These are phyloP conservation scores for Eristalis tenax DNA, from an alignment of 2,888 invertebrate species.

Conservation along the genomic window DNA sequence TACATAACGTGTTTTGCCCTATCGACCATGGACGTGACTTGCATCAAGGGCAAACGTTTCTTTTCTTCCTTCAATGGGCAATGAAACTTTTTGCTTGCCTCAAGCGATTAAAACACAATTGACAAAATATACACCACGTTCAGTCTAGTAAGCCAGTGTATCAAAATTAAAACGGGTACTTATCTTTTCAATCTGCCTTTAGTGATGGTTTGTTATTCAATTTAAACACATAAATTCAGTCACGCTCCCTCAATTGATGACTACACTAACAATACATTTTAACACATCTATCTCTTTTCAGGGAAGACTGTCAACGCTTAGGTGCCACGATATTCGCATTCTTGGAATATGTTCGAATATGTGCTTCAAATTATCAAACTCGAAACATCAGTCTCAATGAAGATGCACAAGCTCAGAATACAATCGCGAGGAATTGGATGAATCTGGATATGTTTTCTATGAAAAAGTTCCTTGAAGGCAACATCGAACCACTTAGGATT, in stretches of 20 bases:
- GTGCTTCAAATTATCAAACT: slow-evolving; percentile 83
- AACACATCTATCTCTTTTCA: slow-evolving; percentile 76
- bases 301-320: slow-evolving; percentile 91
- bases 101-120: background rate
- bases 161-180: background rate
- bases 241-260: background rate
- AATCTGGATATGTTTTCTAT: slow-evolving; percentile 96
- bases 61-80: background rate
- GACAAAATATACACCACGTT: background rate
- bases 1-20: slow-evolving; percentile 45
- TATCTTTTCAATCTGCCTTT: background rate
- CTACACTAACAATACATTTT: background rate
- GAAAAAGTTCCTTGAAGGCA: slow-evolving; percentile 93
- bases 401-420: slow-evolving; percentile 73
- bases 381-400: slow-evolving; percentile 66
- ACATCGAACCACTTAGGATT: slow-evolving; percentile 86
- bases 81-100: background rate
- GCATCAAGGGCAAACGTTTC: slow-evolving; percentile 55
- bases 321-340: slow-evolving; percentile 95
- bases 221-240: background rate
- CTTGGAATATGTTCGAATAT: slow-evolving; percentile 96
- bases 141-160: too few species aligned
- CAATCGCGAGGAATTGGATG: slow-evolving; percentile 81
- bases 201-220: background rate
- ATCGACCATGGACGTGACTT: slow-evolving; percentile 64